Evolutionary conservation across 2,797 vertebrate species (phyloP), one percentile per base, ranked within the genome.

Genomic region (Aplochiton taeniatus): DNA sequence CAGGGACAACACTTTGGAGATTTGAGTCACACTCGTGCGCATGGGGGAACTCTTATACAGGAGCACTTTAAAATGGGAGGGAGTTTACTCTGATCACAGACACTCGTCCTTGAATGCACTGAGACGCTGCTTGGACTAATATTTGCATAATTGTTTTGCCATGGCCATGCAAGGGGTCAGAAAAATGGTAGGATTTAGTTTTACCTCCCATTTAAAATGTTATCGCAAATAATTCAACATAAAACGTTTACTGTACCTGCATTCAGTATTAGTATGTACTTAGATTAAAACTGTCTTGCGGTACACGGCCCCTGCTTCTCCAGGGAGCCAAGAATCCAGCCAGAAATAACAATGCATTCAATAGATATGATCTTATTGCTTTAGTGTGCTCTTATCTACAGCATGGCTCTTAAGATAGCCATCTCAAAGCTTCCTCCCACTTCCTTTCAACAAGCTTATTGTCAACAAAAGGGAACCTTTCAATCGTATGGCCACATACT

Each of bases 151-250:
- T 31, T 2, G 2, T 6, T 31, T 31, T 6, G 31, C 31, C 31
- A 2, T 31, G 31, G 61, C n/a, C 61, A 44, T 66, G 67, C 62
- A 64, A 70, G 68, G 66, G 6, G 31, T 31, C 31, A 31, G 31
- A 31, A 31, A 31, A 31, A 2, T 31, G 2, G 31, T 31, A 6
- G 31, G 2, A 31, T 31, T 31, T 31, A 6, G 31, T 31, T 31
- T 31, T 3, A 31, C 31, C 31, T 31, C 31, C 6, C 31, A 31
- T 31, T 31, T 31, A 2, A 31, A 31, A 31, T 31, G 31, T 31
- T 31, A 31, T 6, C 6, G 31, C 2, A 31, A 31, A 31, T 31
- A 31, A 31, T 31, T 31, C 31, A n/a, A n/a, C n/a, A n/a, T n/a
- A n/a, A n/a, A n/a, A 31, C 31, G 31, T 31, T 31, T 31, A 31